Evolutionary conservation across 2,113 vertebrate species (phyloP), one percentile per base, ranked within the genome.

Genomic region (Scolopax mira): DNA sequence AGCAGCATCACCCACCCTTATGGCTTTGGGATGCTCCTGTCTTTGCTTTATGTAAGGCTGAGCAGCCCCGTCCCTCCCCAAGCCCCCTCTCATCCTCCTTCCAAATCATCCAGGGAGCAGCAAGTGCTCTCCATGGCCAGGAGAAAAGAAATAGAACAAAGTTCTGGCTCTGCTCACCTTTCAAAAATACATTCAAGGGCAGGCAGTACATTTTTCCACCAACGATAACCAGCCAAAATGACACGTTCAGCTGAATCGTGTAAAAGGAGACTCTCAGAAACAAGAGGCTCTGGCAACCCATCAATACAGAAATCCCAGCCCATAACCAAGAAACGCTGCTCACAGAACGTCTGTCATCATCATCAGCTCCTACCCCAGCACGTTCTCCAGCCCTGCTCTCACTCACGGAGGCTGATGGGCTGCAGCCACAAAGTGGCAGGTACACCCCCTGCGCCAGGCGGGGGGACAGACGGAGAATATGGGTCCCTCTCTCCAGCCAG

Each of bases 261-360:
- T 96, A 96, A 96, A 83, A 93, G 90, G 92, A 96, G 94, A 88
- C 42, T 37, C 51, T 62, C 75, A 18, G 93, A 84, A 95, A 93
- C 13, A 44, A 55, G 88, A 80, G 60, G 51, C 75, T 73, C 79
- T 88, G 93, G 85, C 67, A 94, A 25, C 3, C 0, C 3, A 73
- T 83, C 66, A 37, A 6, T 0, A 13, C 46, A 88, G 42, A 94
- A 96, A 80, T 67, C 90, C 88, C 91, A 52, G 31, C 0, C 11
- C 94, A 9, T 3, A 74, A 48, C 5, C 10, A 77, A 67, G 91
- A 33, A 57, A n/a, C 49, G 49, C 37, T 57, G 51, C 85, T 87
- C 2, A 39, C 88, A 58, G 54, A 82, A 46, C 0, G 10, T 37
- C 46, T 37, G 42, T 27, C 65, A 55, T 67, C 65, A 55, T 24